phyloP scores from a whole-genome alignment of 2,113 vertebrate genomes.

The Penelope pileata region DNA sequence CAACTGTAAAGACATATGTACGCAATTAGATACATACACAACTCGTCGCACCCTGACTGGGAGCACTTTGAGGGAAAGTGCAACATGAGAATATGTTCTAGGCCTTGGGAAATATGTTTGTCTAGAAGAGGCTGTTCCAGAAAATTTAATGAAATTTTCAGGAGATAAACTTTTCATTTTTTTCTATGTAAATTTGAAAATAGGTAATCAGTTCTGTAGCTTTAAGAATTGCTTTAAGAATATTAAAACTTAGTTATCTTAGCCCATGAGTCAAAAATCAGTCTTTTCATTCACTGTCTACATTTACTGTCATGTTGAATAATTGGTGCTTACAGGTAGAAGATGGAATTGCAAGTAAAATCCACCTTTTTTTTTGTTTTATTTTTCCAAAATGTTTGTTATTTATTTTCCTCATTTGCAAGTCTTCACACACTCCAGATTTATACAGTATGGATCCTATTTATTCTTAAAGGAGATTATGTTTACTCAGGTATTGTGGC shows the following conservation, averaged over 20 bases:
- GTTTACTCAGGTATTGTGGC: neutral
- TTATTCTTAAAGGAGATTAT: neutral
- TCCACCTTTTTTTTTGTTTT: neutral
- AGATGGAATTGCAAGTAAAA: neutral
- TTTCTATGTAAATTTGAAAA: neutral
- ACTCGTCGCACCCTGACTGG: neutral
- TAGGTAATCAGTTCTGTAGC: neutral
- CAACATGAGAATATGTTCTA: neutral
- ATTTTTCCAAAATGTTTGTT: neutral
- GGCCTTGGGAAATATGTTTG: neutral
- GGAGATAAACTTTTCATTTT: neutral
- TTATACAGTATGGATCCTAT: neutral
- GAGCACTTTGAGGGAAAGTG: rapidly evolving
- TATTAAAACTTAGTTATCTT: neutral
- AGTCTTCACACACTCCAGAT: neutral
- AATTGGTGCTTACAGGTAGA: neutral
- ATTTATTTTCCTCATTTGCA: neutral
- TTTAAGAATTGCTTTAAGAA: neutral
- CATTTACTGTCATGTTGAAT: neutral
- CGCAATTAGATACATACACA: neutral
- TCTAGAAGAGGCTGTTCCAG: neutral
- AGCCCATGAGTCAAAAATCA: neutral
- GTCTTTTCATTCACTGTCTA: neutral
- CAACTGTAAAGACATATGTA: neutral
- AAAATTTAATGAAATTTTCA: neutral